phyloP scores from a whole-genome alignment of 2,113 vertebrate genomes.

The Cettia cetti region DNA sequence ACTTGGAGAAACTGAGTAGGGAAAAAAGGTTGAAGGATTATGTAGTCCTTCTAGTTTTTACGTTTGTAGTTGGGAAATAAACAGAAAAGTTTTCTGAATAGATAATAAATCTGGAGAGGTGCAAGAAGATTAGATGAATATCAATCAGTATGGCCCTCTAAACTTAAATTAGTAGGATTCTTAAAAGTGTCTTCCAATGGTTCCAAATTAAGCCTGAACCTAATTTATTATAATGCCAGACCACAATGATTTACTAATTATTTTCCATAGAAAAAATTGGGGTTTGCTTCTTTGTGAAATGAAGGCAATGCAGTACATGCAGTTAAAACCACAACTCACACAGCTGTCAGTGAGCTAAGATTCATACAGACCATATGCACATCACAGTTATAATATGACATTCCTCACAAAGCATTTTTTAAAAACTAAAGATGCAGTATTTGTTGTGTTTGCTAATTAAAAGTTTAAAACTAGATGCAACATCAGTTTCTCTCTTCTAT shows the following conservation, averaged over 20 bases:
- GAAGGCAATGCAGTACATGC: not conserved
- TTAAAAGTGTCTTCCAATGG: not conserved
- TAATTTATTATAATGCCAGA: not conserved
- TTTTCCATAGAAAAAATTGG: not conserved
- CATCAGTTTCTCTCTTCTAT: not conserved
- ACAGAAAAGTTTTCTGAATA: not conserved
- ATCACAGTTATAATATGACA: not conserved
- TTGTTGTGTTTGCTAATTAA: not conserved
- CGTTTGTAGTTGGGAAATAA: not conserved
- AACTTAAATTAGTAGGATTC: not conserved
- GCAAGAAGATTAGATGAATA: not conserved
- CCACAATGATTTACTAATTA: not conserved
- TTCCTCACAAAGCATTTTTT: not conserved
- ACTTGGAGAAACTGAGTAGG: not conserved
- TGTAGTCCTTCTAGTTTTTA: not conserved
- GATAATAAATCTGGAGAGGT: not conserved
- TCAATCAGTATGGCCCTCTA: not conserved
- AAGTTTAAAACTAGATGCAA: not conserved
- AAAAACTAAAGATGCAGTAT: not conserved
- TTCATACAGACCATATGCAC: accelerated
- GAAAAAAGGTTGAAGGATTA: not conserved
- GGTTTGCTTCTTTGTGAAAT: not conserved
- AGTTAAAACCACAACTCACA: not conserved
- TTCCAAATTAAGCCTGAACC: not conserved
- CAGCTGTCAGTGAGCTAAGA: not conserved